Base-by-base conservation (phyloP, 2,113 vertebrate genomes). In the Ceuthmochares aereus region DNA sequence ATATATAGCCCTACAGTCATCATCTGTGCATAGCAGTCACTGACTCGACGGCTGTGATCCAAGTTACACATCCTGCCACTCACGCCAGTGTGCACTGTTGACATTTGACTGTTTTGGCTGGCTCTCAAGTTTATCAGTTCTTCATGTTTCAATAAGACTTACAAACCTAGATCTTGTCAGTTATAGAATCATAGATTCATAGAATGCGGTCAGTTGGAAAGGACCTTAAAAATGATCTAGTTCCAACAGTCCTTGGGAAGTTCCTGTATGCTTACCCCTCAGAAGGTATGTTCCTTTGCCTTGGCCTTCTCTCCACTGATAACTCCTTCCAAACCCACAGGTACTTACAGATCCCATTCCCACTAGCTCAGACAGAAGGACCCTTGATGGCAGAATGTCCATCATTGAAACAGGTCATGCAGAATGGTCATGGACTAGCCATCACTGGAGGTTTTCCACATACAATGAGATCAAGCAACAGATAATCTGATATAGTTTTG, bases 41-140 rank as follows among this genome's bases (percentile, higher is more conserved):
- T 25, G 47, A 25, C 23, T 17, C 27, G 8, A 2, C 5, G 42
- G 29, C 29, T 74, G 16, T 43, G 8, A 26, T 40, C 74, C 43
- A 49, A 47, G 13, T 54, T 45, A 59, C 7, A 54, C 5, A 14
- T 7, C 11, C 12, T 52, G 11, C 51, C 1, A 7, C 26, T 80
- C 62, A 59, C 0, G 0, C 26, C n/a, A 18, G 2, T 49, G 15
- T 43, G 4, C 6, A 7, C 6, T n/a, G 15, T 25, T 68, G 27
- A 54, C 34, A 9, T 59, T 67, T 0, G 0, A 13, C 18, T 55
- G 15, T 32, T 69, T 90, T 64, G 8, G 1, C 15, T 63, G 32
- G n/a, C 3, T 73, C 12, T 58, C 36, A 27, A 10, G 7, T 51
- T 55, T n/a, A 27, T 51, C 14, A 30, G 12, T 62, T 49, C 5